These are phyloP conservation scores for Barypeithes pellucidus DNA, from an alignment of 2,888 invertebrate genomes.

Conservation along the genomic window DNA sequence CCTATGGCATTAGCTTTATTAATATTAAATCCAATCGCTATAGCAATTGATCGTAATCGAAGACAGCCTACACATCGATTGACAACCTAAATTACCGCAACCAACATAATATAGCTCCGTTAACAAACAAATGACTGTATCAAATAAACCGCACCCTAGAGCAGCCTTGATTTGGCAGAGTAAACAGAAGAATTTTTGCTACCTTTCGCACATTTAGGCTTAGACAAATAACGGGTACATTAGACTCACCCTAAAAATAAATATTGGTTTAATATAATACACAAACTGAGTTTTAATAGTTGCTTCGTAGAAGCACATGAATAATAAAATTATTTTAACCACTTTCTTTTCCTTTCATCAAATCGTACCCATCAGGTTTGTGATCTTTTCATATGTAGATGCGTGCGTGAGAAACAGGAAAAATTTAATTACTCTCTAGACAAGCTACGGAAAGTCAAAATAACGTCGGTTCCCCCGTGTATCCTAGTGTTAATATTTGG, in stretches of 20 bases:
- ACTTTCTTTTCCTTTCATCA: no score
- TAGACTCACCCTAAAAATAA: constrained; percentile 43
- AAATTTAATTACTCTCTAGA: not conserved
- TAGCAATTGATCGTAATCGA: constrained; percentile 1
- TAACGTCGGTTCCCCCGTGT: constrained; percentile 21
- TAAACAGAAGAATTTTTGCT: constrained; percentile 50
- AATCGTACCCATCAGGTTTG: no score
- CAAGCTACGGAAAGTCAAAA: constrained; percentile 26
- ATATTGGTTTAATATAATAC: constrained; percentile 36
- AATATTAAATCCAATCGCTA: not conserved
- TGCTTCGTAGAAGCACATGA: not conserved
- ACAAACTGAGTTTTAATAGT: constrained; percentile 33
- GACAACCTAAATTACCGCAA: constrained; percentile 15
- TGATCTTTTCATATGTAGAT: no score
- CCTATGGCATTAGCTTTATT: not conserved
- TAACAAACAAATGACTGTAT: constrained; percentile 42
- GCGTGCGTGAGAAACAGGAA: no score
- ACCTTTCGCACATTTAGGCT: constrained; percentile 44
- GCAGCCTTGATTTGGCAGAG: constrained; percentile 41
- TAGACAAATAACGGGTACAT: constrained; percentile 42
- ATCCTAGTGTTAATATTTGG: constrained; percentile 43
- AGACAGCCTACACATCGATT: not conserved
- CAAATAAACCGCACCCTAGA: constrained; percentile 40
- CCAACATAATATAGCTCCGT: constrained; percentile 5
- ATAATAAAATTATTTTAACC: no score